These are phyloP conservation scores for Aphidius ervi DNA, from an alignment of 1,140 invertebrate species.

Conservation along the genomic window DNA sequence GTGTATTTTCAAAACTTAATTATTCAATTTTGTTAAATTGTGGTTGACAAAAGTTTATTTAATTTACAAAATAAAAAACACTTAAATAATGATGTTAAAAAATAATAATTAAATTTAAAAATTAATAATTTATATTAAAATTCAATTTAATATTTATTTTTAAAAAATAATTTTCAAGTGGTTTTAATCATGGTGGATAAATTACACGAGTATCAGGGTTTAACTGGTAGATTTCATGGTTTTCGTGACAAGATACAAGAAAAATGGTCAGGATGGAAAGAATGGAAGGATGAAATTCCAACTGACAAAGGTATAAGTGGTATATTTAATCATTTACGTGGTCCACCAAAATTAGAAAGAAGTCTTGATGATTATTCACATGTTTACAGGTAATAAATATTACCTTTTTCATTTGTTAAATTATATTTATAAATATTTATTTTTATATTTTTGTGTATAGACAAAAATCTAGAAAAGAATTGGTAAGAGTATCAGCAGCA, in stretches of 20 bases:
- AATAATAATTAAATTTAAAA: not conserved
- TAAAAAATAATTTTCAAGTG: not conserved
- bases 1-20: too few relatives aligned
- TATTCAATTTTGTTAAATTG: too few relatives aligned
- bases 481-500: conserved; percentile 84
- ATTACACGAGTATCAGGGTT: conserved; percentile 72
- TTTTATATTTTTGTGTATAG: conserved; percentile 45
- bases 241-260: conserved; percentile 61
- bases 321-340: conserved; percentile 43
- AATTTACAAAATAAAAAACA: too few relatives aligned
- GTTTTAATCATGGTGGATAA: conserved; percentile 61
- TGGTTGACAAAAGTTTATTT: too few relatives aligned
- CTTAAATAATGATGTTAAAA: too few relatives aligned
- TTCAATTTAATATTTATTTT: not conserved
- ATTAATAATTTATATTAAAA: not conserved
- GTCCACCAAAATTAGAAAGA: conserved; percentile 47
- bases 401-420: not conserved
- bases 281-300: conserved; percentile 54
- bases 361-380: conserved; percentile 65
- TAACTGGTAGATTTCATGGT: conserved; percentile 66
- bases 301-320: conserved; percentile 46
- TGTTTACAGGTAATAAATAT: conserved; percentile 65
- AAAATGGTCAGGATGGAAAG: conserved; percentile 58
- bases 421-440: not conserved
- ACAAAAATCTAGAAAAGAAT: conserved; percentile 74